Evolutionary conservation across 1,140 invertebrate genomes (phyloP), one percentile per base, ranked within the genome.

Genomic region (Diabrotica undecimpunctata): DNA sequence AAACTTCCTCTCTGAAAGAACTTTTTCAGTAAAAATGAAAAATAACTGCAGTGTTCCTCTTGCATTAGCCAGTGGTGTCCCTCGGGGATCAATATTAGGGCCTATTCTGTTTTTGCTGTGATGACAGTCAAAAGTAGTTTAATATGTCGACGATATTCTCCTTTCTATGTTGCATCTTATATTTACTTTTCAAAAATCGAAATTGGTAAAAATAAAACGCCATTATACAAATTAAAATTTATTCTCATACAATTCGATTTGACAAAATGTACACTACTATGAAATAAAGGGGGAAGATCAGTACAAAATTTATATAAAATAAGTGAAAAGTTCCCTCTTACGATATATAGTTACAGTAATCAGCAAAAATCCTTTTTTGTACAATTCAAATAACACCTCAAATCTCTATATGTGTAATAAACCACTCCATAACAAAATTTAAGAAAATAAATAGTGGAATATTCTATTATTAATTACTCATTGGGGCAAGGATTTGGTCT

Each of bases 251-350:
- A 54, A 54, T 62, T 62, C 54, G 61, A 62, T 62, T 57, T 9
- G 59, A 61, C 59, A 51, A 61, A 61, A 61, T 52, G 51, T 62
- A 62, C 61, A 62, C 37, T 54, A 54, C 12, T 8, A 62, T 37
- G 54, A 35, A 62, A 62, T 54, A 54, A 62, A 41, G 52, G 53
- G 59, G 46, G 14, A 52, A 25, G 13, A 60, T 50, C 41, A 60
- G 61, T 62, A 62, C 38, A 62, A 62, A 62, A 62, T 62, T 55
- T 55, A 50, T 54, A 62, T 62, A 62, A 62, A 62, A 62, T 54
- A 62, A 62, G 41, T 46, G 8, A 46, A 46, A n/a, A n/a, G 5
- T n/a, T 46, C 41, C 5, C 8, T 46, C 5, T 46, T n/a, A 10
- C 8, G 41, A 46, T 46, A 46, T 6, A 46, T 25, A 46, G 8